Percentiles rank a stretch among this genome's conserved stretches.
phyloP scores from a whole-genome alignment of 2,797 vertebrate species.

The Myripristis murdjan region DNA sequence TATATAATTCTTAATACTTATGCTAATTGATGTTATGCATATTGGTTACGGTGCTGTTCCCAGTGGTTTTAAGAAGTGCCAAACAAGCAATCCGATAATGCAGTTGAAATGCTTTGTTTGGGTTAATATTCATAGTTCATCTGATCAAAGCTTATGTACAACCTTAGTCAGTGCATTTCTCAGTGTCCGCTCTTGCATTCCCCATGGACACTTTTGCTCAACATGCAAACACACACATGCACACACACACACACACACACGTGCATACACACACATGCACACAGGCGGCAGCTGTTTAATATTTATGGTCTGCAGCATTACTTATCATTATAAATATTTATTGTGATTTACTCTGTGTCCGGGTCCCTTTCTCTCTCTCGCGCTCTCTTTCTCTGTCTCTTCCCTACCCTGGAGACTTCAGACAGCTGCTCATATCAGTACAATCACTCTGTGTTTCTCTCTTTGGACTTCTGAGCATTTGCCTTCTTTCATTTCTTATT shows the following conservation, averaged over 20 bases:
- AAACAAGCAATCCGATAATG: conserved; percentile 55
- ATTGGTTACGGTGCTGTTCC: conserved; percentile 32
- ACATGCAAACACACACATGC: conserved; percentile 47
- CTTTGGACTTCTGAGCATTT: conserved; percentile 66
- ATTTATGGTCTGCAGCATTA: conserved; percentile 80
- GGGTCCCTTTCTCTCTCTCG: conserved; percentile 50
- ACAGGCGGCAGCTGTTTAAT: conserved; percentile 75
- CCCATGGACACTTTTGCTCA: conserved; percentile 60
- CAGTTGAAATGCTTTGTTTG: conserved; percentile 61
- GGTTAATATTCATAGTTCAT: conserved; percentile 75
- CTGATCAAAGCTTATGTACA: conserved; percentile 72
- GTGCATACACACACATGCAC: conserved; percentile 34
- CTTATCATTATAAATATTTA: conserved; percentile 88
- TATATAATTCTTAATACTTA: conserved; percentile 59
- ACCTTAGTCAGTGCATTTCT: conserved; percentile 71
- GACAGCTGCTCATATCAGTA: conserved; percentile 74
- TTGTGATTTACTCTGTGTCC: conserved; percentile 85
- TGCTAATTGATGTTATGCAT: conserved; percentile 70
- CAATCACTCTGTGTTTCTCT: conserved; percentile 76
- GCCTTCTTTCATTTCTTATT: conserved; percentile 79
- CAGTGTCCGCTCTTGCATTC: conserved; percentile 49
- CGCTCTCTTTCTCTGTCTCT: conserved; percentile 50
- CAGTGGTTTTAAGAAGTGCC: conserved; percentile 58
- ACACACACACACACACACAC: conserved; percentile 56
- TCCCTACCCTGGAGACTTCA: conserved; percentile 65